Base-by-base conservation (phyloP, 2,888 invertebrate genomes). In the Caenorhabditis sp. region DNA sequence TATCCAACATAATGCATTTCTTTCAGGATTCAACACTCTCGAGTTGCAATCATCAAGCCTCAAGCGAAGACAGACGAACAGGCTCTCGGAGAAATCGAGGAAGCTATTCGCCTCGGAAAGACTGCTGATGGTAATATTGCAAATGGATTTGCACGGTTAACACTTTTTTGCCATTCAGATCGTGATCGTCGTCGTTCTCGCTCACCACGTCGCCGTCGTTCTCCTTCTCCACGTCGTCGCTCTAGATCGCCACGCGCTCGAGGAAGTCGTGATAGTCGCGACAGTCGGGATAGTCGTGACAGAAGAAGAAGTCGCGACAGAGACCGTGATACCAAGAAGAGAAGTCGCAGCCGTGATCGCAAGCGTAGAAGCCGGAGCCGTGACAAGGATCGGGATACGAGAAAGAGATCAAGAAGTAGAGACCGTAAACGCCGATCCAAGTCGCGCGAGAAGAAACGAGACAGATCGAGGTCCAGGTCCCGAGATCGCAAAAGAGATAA, bases 1-100 rank as follows among this genome's bases (percentile, higher is more conserved):
- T 32, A 8, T 24, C 47, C n/a, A 24, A 13, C 11, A 18, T 6
- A 50, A 26, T 20, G 22, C 86, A 40, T 68, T 13, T 2, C 35
- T 78, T 87, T 32, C 87, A 93, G 94, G 88, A 95, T 98, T 9
- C 95, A 95, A 88, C 98, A 98, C 93, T 95, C 98, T 0, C 96
- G 95, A 1, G 96, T 96, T 92, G 95, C 96, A 0, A 97, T 97
- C 83, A 94, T 95, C 1, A 93, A 93, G 80, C 97, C 97, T 0
- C 96, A 96, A 92, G 96, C 96, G 0, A 97, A 97, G 92, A 97
- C 96, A 87, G 97, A 97, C 92, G 97, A 97, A 92, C 97, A 96
- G 1, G 97, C 97, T 0, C 96, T 97, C 91, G 94, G 95, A 55
- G 97, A 97, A 93, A 97, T 98, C 71, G 97, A 97, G 92, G 97